Evolutionary conservation across 2,113 vertebrate species (phyloP).

Genomic region (Campylorhamphus procurvoides): DNA sequence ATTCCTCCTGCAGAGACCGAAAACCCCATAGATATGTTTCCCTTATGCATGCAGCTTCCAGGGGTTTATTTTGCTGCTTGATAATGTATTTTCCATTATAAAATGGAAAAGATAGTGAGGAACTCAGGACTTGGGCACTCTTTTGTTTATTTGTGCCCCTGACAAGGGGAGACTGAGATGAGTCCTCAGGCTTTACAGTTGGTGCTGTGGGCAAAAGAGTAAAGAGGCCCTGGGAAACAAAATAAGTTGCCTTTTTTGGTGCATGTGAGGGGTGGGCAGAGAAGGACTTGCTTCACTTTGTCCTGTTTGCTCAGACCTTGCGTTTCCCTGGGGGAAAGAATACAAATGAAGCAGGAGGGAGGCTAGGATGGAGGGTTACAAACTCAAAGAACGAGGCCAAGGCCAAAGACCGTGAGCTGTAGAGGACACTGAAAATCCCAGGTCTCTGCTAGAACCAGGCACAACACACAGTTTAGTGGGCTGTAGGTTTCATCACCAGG

Average conservation of each 20-base stretch:
- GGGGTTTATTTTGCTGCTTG: background rate
- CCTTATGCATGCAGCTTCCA: background rate
- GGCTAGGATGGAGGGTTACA: background rate
- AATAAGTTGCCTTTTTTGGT: background rate
- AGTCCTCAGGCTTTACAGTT: background rate
- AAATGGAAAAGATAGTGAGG: background rate
- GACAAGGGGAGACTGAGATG: background rate
- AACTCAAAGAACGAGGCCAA: background rate
- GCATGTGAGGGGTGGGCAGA: background rate
- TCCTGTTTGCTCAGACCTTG: background rate
- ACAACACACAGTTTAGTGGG: background rate
- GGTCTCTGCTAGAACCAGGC: background rate
- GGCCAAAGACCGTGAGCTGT: background rate
- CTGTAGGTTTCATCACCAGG: background rate
- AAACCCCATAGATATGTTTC: background rate
- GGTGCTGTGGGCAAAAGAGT: background rate
- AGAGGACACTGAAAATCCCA: constrained; percentile 11
- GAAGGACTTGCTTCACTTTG: background rate
- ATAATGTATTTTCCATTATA: background rate
- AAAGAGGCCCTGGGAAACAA: background rate
- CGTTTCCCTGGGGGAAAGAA: background rate
- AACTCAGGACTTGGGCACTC: background rate
- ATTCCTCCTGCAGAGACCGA: background rate
- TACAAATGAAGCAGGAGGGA: background rate
- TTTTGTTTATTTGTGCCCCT: background rate